These are phyloP conservation scores for Coenonympha glycerion DNA, from an alignment of 2,888 invertebrate genomes.

Conservation along the genomic window DNA sequence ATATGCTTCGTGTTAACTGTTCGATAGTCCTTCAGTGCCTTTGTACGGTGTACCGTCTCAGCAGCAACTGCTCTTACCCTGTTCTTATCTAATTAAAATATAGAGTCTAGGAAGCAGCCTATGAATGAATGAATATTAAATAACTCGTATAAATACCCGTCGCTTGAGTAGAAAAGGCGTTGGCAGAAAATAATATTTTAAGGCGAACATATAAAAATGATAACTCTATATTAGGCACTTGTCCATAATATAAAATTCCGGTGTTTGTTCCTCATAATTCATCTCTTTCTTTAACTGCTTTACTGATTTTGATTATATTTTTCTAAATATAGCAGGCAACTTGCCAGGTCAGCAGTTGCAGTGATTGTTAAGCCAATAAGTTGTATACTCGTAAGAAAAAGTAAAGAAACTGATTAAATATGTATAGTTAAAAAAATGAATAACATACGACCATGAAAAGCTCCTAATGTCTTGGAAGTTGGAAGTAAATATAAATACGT, in stretches of 20 bases:
- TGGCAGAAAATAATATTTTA: not conserved
- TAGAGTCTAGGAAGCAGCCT: not conserved
- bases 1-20: not conserved
- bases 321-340: too few species aligned
- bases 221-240: too few species aligned
- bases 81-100: conserved; percentile 2
- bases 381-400: too few species aligned
- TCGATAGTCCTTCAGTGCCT: not conserved
- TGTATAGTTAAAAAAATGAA: conserved; percentile 1
- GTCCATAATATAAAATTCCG: too few species aligned
- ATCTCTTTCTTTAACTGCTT: too few species aligned
- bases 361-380: too few species aligned
- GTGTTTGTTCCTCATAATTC: too few species aligned
- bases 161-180: not conserved
- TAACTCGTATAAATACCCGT: not conserved
- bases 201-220: too few species aligned
- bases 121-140: conserved; percentile 3
- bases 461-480: conserved; percentile 18
- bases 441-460: not conserved
- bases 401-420: not conserved
- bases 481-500: conserved; percentile 20
- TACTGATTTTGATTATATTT: too few species aligned
- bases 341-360: too few species aligned
- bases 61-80: not conserved
- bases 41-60: not conserved